A percentile compares a stretch with the other conserved stretches of the same genome.
Evolutionary conservation across 2,797 vertebrate species (phyloP).

Genomic region (Philypnodon macrostomus): DNA sequence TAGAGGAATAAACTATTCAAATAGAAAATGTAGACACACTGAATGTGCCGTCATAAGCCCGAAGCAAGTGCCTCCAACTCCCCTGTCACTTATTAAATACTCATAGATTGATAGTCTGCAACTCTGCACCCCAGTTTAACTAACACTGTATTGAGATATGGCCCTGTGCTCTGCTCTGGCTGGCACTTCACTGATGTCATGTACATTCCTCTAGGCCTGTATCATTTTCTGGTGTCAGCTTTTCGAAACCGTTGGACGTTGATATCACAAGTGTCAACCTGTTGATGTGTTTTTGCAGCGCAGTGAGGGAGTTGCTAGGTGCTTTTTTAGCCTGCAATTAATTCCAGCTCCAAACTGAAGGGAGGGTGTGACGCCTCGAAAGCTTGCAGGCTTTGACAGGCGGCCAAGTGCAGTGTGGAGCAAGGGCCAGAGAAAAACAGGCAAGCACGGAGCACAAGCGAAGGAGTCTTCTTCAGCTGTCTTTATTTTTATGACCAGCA

Average conservation of each 20-base stretch:
- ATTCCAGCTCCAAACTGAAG: slow-evolving; percentile 61
- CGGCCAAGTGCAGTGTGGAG: slow-evolving; percentile 45
- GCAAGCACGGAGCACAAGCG: slow-evolving; percentile 15
- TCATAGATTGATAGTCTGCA: neutral
- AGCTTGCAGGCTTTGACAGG: slow-evolving; percentile 58
- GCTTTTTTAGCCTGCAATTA: slow-evolving; percentile 67
- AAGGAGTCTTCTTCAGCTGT: slow-evolving; percentile 61
- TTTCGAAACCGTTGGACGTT: slow-evolving; percentile 51
- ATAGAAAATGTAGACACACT: neutral
- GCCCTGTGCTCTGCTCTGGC: slow-evolving; percentile 18
- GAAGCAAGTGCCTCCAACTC: neutral
- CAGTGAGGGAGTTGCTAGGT: slow-evolving; percentile 68
- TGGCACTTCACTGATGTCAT: slow-evolving; percentile 61
- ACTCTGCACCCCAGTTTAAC: slow-evolving; percentile 4
- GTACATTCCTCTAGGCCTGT: slow-evolving; percentile 54
- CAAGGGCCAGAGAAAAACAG: slow-evolving; percentile 15
- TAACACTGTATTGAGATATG: slow-evolving; percentile 14
- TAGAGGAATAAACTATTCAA: neutral
- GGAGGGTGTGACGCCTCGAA: slow-evolving; percentile 64
- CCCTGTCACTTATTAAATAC: neutral
- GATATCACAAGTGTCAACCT: slow-evolving; percentile 74
- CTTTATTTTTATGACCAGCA: slow-evolving; percentile 77
- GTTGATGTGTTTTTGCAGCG: slow-evolving; percentile 67
- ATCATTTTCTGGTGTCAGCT: slow-evolving; percentile 61
- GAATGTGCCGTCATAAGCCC: neutral